Evolutionary conservation across 2,888 invertebrate species (phyloP), one percentile per base, ranked within the genome.

Genomic region (Fabriciana adippe): DNA sequence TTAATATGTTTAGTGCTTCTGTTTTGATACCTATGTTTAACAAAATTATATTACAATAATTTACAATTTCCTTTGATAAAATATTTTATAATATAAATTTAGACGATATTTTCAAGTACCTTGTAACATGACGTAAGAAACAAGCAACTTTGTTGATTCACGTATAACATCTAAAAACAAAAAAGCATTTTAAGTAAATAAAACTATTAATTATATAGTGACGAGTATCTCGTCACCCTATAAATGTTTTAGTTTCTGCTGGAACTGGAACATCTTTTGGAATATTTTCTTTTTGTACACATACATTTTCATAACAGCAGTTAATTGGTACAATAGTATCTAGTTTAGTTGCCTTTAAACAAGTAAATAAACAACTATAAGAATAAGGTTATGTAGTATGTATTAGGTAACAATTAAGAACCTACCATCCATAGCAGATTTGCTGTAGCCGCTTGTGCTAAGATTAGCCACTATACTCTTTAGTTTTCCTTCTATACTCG

Each of bases 91-190:
- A 5, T 26, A 26, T 26, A 26, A 26, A 26, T 26, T 26, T 50
- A 41, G 26, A 56, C 47, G 45, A 35, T 47, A 55, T 55, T 18
- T 41, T 48, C 51, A 63, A 55, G 53, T 82, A 89, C 90, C 86
- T 83, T 87, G 84, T 18, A 81, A 74, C 75, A 80, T 81, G 54
- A 84, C 78, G 72, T 86, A 84, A 0, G 90, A 89, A 6, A 82
- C 81, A 15, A 89, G 76, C 45, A 88, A 75, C 16, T 67, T 73
- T 15, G 90, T 74, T 2, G 78, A 76, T 3, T 83, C 78, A 6
- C 48, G 60, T 61, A 90, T 89, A 0, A 86, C 87, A n/a, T 71
- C 90, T 91, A 79, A 83, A 86, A 54, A 67, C 56, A 55, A 21
- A 21, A 3, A 45, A 3, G 51, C 18, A 31, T 21, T 35, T 41